These are phyloP conservation scores for Melanostigma gelatinosum DNA, from an alignment of 2,113 vertebrate species.

Conservation along the genomic window DNA sequence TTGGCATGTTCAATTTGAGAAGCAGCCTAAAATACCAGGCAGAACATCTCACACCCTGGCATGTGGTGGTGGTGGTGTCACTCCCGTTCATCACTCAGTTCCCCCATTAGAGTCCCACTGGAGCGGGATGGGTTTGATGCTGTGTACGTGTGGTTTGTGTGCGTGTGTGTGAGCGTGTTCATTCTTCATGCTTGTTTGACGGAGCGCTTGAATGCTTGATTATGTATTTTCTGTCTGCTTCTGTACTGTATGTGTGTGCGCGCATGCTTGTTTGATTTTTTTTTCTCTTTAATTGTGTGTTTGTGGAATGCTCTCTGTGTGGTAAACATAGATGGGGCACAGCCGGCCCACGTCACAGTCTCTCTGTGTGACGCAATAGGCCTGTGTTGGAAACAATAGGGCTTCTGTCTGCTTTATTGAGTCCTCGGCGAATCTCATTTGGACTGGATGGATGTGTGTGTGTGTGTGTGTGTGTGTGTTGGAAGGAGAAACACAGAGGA, in stretches of 20 bases:
- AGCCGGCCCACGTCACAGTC: conserved; percentile 50
- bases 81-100: conserved; percentile 60
- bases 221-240: conserved; percentile 5
- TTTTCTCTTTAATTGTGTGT: conserved; percentile 13
- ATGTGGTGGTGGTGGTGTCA: conserved; percentile 69
- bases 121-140: conserved; percentile 43
- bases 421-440: conserved; percentile 73
- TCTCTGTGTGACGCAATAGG: conserved; percentile 59
- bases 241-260: not conserved
- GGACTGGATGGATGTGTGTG: conserved; percentile 44
- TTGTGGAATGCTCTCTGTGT: conserved; percentile 41
- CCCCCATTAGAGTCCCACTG: conserved; percentile 38
- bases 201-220: conserved; percentile 18
- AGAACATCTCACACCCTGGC: conserved; percentile 55
- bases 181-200: conserved; percentile 16
- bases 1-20: conserved; percentile 69
- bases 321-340: conserved; percentile 55
- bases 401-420: conserved; percentile 70
- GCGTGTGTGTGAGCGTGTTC: conserved; percentile 2
- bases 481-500: conserved; percentile 19
- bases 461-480: conserved; percentile 19
- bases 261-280: not conserved
- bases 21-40: conserved; percentile 62
- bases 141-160: conserved; percentile 9
- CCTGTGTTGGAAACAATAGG: conserved; percentile 70